Conservation (phyloP, 2,797 vertebrate genomes). For the Sarcoramphus papa region DNA sequence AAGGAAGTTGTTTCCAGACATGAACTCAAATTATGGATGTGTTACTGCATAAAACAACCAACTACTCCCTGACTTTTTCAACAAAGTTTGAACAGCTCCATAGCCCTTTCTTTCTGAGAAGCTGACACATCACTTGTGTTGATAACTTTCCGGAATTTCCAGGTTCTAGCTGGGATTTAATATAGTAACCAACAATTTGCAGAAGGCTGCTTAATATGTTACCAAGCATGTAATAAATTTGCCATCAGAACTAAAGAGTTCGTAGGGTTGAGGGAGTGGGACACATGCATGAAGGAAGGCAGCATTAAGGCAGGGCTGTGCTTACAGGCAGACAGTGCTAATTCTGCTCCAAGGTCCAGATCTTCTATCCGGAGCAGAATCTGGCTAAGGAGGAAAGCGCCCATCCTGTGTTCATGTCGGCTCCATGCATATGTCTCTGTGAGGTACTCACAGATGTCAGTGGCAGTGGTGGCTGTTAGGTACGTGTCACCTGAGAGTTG, state of each 20-base stretch:
- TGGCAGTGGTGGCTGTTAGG: not conserved
- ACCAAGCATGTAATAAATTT: not conserved
- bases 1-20: not conserved
- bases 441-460: not conserved
- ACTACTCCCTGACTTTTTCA: not conserved
- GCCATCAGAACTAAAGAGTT: not conserved
- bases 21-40: not conserved
- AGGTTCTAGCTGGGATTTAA: not conserved
- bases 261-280: not conserved
- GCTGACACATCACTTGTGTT: not conserved
- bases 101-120: not conserved
- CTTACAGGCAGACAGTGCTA: fast-evolving
- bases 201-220: not conserved
- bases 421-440: fast-evolving
- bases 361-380: not conserved
- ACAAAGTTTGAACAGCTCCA: not conserved
- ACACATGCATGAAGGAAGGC: not conserved
- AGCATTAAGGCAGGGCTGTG: not conserved
- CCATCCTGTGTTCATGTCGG: fast-evolving
- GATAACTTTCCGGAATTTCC: not conserved
- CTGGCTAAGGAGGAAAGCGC: not conserved
- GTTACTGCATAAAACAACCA: not conserved
- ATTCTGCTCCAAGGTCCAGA: not conserved
- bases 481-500: not conserved
- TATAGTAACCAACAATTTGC: not conserved